A percentile compares a stretch with the other conserved stretches of the same genome.
These are phyloP conservation scores for Pocillopora meandrina DNA, from an alignment of 92 coral and sea anemone genomes.

Conservation along the genomic window DNA sequence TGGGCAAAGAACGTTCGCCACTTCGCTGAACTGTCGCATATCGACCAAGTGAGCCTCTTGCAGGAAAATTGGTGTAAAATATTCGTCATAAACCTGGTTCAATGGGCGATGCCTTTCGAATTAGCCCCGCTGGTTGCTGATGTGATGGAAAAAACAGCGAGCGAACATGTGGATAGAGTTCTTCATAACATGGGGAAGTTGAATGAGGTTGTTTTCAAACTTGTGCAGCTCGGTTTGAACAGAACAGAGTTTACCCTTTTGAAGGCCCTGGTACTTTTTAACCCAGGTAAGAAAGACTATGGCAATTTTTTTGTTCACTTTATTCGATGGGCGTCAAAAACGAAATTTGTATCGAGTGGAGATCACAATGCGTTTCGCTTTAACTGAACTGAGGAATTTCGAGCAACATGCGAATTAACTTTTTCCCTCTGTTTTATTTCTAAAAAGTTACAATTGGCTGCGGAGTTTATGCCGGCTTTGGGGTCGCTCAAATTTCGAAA, in stretches of 20 bases:
- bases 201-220: constrained; percentile 87
- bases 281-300: constrained; percentile 78
- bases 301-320: neutral
- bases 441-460: neutral
- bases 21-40: constrained; percentile 91
- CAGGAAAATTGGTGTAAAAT: constrained; percentile 94
- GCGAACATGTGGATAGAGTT: constrained; percentile 76
- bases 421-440: neutral
- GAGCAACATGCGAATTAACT: neutral
- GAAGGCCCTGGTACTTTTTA: constrained; percentile 91
- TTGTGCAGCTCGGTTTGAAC: constrained; percentile 86
- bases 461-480: neutral
- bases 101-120: constrained; percentile 96
- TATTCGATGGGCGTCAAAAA: neutral
- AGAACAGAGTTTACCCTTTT: constrained; percentile 87
- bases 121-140: constrained; percentile 83
- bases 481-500: too few species aligned
- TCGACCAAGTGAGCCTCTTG: constrained; percentile 86
- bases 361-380: neutral
- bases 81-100: constrained; percentile 86
- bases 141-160: constrained; percentile 72
- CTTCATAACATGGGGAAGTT: constrained; percentile 95
- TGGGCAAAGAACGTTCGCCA: constrained; percentile 97
- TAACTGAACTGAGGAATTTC: neutral
- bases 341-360: neutral